phyloP scores from a whole-genome alignment of 2,888 invertebrate genomes.

The Hipparchia sbordonii region DNA sequence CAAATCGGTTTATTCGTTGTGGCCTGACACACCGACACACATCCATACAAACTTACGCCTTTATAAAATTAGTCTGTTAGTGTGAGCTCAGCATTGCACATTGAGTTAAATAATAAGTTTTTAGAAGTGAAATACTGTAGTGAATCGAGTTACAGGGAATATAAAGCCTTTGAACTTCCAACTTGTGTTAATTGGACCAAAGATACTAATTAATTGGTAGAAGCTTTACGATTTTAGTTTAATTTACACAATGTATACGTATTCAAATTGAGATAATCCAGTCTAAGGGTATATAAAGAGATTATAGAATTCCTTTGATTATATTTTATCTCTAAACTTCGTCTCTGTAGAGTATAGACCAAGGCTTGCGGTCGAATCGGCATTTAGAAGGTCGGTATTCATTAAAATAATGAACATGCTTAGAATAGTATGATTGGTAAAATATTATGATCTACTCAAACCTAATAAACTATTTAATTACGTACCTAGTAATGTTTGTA shows the following conservation, averaged over 20 bases:
- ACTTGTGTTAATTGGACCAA: conserved; percentile 13
- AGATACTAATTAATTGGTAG: not conserved
- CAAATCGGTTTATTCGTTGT: too few relatives aligned
- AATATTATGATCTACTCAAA: not conserved
- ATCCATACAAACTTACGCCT: too few relatives aligned
- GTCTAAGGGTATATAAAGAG: not conserved
- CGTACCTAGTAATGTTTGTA: too few relatives aligned
- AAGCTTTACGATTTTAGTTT: not conserved
- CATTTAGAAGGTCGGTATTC: not conserved
- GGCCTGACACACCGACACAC: too few relatives aligned
- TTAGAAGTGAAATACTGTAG: not conserved
- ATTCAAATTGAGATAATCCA: not conserved
- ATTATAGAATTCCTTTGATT: not conserved
- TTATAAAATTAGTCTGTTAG: too few relatives aligned
- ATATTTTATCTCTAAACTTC: not conserved
- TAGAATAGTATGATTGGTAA: not conserved
- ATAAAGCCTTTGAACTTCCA: conserved; percentile 5
- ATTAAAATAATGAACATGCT: not conserved
- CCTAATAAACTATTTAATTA: too few relatives aligned
- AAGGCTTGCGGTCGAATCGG: not conserved
- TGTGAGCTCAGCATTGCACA: too few relatives aligned
- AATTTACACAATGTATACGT: not conserved
- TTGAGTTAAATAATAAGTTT: not conserved
- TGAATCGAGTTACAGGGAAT: not conserved
- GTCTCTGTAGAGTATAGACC: too few relatives aligned